These are phyloP conservation scores for Potamarius usumacintae DNA, from an alignment of 2,113 vertebrate species.

Conservation along the genomic window DNA sequence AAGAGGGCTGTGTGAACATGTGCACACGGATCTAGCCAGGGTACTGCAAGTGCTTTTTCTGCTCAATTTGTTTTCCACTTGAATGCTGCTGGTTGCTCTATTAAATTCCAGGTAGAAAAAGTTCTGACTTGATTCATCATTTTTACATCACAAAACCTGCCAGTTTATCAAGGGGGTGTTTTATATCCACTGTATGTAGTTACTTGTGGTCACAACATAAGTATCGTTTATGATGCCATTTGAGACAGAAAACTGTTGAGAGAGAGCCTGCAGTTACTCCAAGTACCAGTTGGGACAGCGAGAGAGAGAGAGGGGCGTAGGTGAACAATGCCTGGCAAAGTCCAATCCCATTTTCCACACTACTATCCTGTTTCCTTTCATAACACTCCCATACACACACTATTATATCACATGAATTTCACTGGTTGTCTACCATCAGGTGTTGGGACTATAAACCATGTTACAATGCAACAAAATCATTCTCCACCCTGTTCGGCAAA, in stretches of 20 bases:
- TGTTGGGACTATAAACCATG: neutral
- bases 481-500: constrained; percentile 34
- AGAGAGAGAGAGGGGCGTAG: neutral
- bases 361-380: neutral
- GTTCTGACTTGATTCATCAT: no score
- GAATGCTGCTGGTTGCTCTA: no score
- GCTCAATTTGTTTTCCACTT: no score
- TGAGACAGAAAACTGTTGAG: neutral
- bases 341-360: neutral
- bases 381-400: neutral
- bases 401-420: neutral
- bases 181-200: neutral
- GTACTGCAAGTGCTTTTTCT: no score
- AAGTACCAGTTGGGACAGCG: neutral
- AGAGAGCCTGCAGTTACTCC: neutral
- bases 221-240: neutral
- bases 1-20: no score
- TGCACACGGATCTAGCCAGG: no score
- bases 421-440: neutral
- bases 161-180: neutral
- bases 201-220: neutral
- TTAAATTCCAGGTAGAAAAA: no score
- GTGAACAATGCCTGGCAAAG: neutral
- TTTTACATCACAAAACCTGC: no score
- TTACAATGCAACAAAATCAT: neutral